A percentile compares a stretch with the other conserved stretches of the same genome.
phyloP scores from a whole-genome alignment of 2,888 invertebrate genomes.

The Trachelus troglodyta region DNA sequence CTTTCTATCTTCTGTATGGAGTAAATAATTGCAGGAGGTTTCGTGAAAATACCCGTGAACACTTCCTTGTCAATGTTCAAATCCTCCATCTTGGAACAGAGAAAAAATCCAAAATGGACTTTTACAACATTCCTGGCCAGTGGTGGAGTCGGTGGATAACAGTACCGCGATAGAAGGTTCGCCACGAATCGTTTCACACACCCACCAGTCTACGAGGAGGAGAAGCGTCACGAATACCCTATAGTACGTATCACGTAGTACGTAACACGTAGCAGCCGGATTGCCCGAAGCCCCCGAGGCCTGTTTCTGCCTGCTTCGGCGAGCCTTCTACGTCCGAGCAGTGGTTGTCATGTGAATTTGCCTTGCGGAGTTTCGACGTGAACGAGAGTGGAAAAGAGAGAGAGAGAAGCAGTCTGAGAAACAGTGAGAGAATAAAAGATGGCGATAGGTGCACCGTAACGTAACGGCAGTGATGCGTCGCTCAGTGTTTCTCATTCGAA shows the following conservation, averaged over 20 bases:
- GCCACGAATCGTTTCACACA: constrained; percentile 21
- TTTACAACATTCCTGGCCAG: background rate
- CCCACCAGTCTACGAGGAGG: background rate
- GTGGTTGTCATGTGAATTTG: background rate
- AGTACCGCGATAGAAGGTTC: constrained; percentile 16
- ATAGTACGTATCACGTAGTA: background rate
- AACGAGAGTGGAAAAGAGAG: background rate
- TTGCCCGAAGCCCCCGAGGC: background rate
- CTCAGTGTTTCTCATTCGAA: too few relatives aligned
- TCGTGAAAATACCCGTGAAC: background rate
- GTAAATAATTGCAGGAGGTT: background rate
- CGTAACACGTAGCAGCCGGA: background rate
- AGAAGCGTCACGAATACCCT: background rate
- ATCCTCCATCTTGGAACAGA: background rate
- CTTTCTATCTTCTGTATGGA: background rate
- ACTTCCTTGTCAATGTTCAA: background rate
- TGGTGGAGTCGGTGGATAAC: constrained; percentile 11
- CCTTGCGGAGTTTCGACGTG: background rate
- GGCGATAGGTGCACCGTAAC: too few relatives aligned
- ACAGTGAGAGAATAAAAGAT: too few relatives aligned
- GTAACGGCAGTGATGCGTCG: too few relatives aligned
- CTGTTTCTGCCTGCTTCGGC: constrained; percentile 1
- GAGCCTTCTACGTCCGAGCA: constrained; percentile 4
- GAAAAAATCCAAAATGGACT: background rate
- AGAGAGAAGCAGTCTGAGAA: too few relatives aligned